Evolutionary conservation across 1,140 invertebrate species (phyloP), one percentile per base, ranked within the genome.

Genomic region (Aphis gossypii): DNA sequence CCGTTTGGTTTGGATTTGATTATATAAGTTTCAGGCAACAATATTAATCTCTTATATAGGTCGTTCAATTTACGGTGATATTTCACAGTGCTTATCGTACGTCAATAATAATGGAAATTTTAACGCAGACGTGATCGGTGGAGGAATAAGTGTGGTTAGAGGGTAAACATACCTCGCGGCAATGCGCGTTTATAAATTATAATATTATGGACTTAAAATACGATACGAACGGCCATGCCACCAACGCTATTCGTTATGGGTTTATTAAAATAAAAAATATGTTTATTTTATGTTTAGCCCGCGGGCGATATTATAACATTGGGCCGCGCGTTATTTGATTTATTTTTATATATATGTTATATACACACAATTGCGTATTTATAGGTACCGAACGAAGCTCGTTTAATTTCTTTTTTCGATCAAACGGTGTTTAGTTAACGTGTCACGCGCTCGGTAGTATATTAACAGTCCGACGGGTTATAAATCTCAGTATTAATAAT

Each of bases 381-480:
- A 84, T 84, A 84, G 83, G 21, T 84, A 84, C 23, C 38, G 9
- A 84, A 84, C 41, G 60, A n/a, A 84, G 83, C 83, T 84, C 38
- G 83, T 84, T 84, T 84, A 84, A 41, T 84, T 84, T 84, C 48
- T 51, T 84, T 84, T 84, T 44, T 44, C 44, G 84, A 41, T 86
- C 44, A 46, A 86, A 86, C 44, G 84, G 84, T 46, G 84, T 86
- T 86, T 86, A 86, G 84, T 86, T 86, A 86, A 86, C 84, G 84
- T 46, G 84, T 86, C 84, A 44, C 84, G 84, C 25, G 41, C 44
- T 44, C 84, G 84, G 84, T 86, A 86, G 84, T 86, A 11, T 86
- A 86, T 48, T 86, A 86, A 86, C 84, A n/a, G 41, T 46, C 44
- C 41, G 30, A 46, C 30, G 84, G 41, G 84, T 46, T 46, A 86